These are phyloP conservation scores for Zonitis immaculata DNA, from an alignment of 2,888 invertebrate genomes.

Conservation along the genomic window DNA sequence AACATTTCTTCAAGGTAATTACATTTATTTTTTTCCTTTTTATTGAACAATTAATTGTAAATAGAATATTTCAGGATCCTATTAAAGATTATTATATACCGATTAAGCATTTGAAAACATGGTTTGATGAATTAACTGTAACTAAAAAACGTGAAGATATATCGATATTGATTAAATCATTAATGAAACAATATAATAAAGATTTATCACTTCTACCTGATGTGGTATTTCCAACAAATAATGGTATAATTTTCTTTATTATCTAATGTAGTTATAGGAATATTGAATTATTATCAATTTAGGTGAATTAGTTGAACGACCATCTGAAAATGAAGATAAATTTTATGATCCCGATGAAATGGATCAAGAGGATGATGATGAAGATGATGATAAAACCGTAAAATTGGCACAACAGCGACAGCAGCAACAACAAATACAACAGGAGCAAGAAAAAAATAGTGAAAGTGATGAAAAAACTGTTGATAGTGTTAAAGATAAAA, in stretches of 20 bases:
- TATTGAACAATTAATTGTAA: not conserved
- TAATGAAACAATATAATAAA: conserved; percentile 71
- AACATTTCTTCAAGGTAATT: conserved; percentile 89
- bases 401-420: not conserved
- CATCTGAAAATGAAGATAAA: conserved; percentile 32
- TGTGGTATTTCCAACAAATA: conserved; percentile 70
- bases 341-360: conserved; percentile 32
- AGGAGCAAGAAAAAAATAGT: not conserved
- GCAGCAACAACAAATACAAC: conserved; percentile 1
- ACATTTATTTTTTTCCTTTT: conserved; percentile 6
- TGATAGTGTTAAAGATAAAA: conserved; percentile 23
- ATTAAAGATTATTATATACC: conserved; percentile 77
- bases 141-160: conserved; percentile 84
- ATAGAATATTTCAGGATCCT: conserved; percentile 58
- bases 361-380: conserved; percentile 22
- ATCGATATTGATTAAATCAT: conserved; percentile 66
- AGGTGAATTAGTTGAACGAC: conserved; percentile 58
- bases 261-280: not conserved
- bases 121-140: conserved; percentile 84
- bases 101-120: conserved; percentile 73
- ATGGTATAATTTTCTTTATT: conserved; percentile 51
- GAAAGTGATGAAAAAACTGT: conserved; percentile 17
- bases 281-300: conserved; percentile 22
- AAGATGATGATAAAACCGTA: conserved; percentile 15
- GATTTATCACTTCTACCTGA: conserved; percentile 64